Conservation (phyloP, 2,888 invertebrate species). For the Nezara viridula region DNA sequence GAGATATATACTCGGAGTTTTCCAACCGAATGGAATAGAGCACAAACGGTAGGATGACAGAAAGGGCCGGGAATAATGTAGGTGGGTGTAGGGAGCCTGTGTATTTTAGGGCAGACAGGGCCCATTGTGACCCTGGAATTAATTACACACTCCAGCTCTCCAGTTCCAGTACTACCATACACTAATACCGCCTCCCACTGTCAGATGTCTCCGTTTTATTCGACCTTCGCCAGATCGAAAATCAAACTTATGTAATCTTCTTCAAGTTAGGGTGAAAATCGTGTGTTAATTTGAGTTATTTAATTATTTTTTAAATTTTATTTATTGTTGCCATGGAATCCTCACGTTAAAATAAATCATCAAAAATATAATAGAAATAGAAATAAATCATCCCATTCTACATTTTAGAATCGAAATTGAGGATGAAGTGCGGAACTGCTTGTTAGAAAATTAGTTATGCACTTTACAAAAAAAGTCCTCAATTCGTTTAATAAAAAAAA, state of each 20-base stretch:
- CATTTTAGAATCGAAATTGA: no score
- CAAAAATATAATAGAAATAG: no score
- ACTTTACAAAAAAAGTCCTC: no score
- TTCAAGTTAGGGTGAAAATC: background rate
- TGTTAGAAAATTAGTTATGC: no score
- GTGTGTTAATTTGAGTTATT: background rate
- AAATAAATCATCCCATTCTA: no score
- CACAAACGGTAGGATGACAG: background rate
- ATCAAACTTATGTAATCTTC: background rate
- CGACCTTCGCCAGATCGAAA: background rate
- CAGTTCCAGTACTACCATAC: background rate
- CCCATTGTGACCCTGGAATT: constrained; percentile 22
- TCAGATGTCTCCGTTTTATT: constrained; percentile 23
- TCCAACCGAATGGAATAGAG: background rate
- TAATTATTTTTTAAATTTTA: background rate
- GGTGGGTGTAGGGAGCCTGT: constrained; percentile 37
- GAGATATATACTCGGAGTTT: background rate
- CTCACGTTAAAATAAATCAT: no score
- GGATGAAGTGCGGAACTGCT: no score
- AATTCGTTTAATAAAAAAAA: no score
- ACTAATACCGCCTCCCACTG: background rate
- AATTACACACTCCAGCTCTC: constrained; percentile 23
- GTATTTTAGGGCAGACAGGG: constrained; percentile 39
- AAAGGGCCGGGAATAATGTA: constrained; percentile 25
- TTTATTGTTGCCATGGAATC: no score